A percentile compares a stretch with the other conserved stretches of the same genome.
Evolutionary conservation across 2,888 invertebrate species (phyloP).

Genomic region (Subacronicta megacephala): DNA sequence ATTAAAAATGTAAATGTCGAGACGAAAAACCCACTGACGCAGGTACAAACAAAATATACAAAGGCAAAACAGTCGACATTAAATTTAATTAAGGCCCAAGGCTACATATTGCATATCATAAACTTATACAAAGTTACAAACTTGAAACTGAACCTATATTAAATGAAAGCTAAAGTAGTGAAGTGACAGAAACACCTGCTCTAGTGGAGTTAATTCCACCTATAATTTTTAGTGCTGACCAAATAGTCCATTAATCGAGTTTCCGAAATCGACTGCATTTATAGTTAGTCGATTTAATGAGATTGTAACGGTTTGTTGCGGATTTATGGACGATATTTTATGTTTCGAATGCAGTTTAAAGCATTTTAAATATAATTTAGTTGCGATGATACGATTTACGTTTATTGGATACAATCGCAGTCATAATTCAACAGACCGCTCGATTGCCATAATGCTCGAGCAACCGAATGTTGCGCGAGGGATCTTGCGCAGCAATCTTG

Average conservation of each 20-base stretch:
- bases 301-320: conserved; percentile 44
- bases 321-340: conserved; percentile 44
- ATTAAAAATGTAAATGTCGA: background rate
- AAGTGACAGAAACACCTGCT: conserved; percentile 61
- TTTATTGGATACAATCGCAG: conserved; percentile 9
- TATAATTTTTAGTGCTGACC: conserved; percentile 60
- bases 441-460: too few species aligned
- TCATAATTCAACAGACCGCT: too few species aligned
- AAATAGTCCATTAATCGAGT: conserved; percentile 46
- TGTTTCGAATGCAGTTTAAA: conserved; percentile 33
- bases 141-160: conserved; percentile 41
- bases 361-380: conserved; percentile 42
- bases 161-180: conserved; percentile 40
- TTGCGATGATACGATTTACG: conserved; percentile 22
- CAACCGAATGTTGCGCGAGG: too few species aligned
- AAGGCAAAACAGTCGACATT: conserved; percentile 22
- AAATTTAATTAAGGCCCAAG: conserved; percentile 39
- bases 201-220: conserved; percentile 57
- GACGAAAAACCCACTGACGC: background rate
- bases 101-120: conserved; percentile 28
- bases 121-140: conserved; percentile 35
- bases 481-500: too few species aligned
- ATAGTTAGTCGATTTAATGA: conserved; percentile 49
- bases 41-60: conserved; percentile 4
- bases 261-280: conserved; percentile 34